phyloP scores from a whole-genome alignment of 2,888 invertebrate species.

The Entomobrya proxima region DNA sequence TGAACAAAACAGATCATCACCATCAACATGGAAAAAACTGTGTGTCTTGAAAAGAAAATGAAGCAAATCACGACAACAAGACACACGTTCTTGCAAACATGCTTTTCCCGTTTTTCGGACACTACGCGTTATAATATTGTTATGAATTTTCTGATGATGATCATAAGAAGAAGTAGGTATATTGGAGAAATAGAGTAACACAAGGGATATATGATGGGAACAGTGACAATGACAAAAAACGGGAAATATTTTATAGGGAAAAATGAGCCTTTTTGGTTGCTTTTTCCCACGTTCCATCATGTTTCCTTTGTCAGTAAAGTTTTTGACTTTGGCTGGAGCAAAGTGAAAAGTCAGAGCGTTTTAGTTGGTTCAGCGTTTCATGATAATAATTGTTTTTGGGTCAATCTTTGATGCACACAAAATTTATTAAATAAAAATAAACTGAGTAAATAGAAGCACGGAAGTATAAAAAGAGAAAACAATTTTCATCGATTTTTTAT shows the following conservation, averaged over 20 bases:
- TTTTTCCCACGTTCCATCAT: constrained; percentile 30
- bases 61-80: constrained; percentile 19
- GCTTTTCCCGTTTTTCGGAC: not conserved
- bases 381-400: not conserved
- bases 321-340: not conserved
- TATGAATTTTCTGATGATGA: not conserved
- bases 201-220: no score
- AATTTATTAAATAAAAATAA: not conserved
- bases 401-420: not conserved
- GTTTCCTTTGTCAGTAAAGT: not conserved
- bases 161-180: no score
- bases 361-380: not conserved
- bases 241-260: not conserved
- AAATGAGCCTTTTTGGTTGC: not conserved
- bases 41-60: constrained; percentile 8
- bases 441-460: not conserved
- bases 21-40: not conserved
- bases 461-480: not conserved
- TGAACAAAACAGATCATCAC: not conserved
- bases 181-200: no score
- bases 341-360: not conserved
- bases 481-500: not conserved
- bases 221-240: not conserved
- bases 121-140: not conserved
- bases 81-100: not conserved